Percentiles rank a stretch among this genome's conserved stretches.
Conservation (phyloP, 2,797 vertebrate genomes). For the Pseudochromis fuscus region DNA sequence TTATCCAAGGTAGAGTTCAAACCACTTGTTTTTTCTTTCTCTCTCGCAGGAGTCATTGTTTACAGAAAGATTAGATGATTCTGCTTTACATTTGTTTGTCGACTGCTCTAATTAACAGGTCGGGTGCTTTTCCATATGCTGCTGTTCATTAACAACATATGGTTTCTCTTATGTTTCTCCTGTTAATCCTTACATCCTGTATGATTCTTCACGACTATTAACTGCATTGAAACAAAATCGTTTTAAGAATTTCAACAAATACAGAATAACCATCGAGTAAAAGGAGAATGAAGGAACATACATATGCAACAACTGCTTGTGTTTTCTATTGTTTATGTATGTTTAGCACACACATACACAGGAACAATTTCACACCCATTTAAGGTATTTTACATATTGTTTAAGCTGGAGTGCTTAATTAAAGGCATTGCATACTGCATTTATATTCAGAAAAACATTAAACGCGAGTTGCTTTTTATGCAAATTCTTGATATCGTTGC, state of each 20-base stretch:
- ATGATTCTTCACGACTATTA: neutral
- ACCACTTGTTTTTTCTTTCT: slow-evolving; percentile 3
- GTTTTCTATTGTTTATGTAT: neutral
- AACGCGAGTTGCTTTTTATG: neutral
- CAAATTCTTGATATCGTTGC: neutral
- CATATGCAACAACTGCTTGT: neutral
- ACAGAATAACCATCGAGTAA: neutral
- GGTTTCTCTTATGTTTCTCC: neutral
- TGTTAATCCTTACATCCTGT: neutral
- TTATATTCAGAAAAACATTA: neutral
- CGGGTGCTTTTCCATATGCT: slow-evolving; percentile 11
- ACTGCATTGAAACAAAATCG: neutral
- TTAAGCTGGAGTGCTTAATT: neutral
- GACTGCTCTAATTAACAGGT: slow-evolving; percentile 32
- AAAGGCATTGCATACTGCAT: neutral
- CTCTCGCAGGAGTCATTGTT: slow-evolving; percentile 14
- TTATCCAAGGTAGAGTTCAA: slow-evolving; percentile 32
- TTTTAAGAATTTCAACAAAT: neutral
- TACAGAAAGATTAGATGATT: slow-evolving; percentile 30
- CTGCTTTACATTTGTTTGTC: slow-evolving; percentile 2
- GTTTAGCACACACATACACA: neutral
- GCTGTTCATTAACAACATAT: slow-evolving; percentile 16
- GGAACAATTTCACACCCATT: too few species aligned
- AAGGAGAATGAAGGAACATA: neutral
- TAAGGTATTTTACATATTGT: too few species aligned